Conservation (phyloP, 2,113 vertebrate genomes). For the Scopus umbretta region DNA sequence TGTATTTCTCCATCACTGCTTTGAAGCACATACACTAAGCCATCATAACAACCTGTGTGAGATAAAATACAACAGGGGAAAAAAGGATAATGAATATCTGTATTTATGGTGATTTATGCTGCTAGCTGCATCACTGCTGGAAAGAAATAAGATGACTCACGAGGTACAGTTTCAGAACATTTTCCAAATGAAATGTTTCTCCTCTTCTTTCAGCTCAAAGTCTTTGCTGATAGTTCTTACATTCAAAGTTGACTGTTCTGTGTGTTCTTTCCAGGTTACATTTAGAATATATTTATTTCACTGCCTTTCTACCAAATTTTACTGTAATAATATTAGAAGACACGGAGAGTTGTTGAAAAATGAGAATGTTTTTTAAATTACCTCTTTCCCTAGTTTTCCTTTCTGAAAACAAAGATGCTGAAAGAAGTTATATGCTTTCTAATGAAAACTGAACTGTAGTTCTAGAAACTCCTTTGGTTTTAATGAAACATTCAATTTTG, state of each 20-base stretch:
- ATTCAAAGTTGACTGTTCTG: background rate
- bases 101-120: background rate
- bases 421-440: background rate
- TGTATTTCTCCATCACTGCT: constrained; percentile 74
- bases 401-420: background rate
- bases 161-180: background rate
- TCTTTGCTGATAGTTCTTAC: background rate
- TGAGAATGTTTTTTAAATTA: background rate
- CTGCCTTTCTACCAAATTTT: background rate
- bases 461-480: background rate
- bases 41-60: constrained; percentile 86
- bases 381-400: background rate
- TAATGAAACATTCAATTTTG: background rate
- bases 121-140: background rate
- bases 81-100: background rate
- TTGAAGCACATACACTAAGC: constrained; percentile 83
- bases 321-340: background rate
- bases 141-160: background rate
- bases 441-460: background rate
- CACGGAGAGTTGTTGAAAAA: background rate
- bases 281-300: background rate
- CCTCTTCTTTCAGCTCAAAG: background rate
- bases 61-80: background rate
- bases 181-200: background rate
- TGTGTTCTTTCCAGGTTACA: background rate